A percentile compares a stretch with the other conserved stretches of the same genome.
phyloP scores from a whole-genome alignment of 2,797 vertebrate genomes.

The Hyperoplus lanceolatus region DNA sequence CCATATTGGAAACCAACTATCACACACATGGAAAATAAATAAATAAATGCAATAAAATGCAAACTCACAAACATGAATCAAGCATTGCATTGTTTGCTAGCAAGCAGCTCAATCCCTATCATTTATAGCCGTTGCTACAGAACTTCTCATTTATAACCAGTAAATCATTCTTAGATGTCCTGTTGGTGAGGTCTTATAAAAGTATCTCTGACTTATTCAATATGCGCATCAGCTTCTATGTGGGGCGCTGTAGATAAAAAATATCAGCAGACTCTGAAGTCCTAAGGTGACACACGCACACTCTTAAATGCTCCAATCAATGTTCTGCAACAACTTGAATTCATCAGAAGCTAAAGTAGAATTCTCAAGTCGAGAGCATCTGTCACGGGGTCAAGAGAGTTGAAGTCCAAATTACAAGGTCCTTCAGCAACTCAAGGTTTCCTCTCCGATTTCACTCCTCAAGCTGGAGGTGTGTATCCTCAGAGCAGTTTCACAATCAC shows the following conservation, averaged over 20 bases:
- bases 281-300: constrained; percentile 41
- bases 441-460: constrained; percentile 20
- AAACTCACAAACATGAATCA: constrained; percentile 39
- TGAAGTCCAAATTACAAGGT: constrained; percentile 34
- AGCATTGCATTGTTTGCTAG: constrained; percentile 10
- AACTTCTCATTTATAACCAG: constrained; percentile 40
- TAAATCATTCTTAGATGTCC: constrained; percentile 28
- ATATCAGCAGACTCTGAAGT: constrained; percentile 45
- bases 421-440: constrained; percentile 44
- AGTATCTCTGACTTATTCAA: constrained; percentile 53
- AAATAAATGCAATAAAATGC: constrained; percentile 5
- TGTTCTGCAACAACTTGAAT: constrained; percentile 33
- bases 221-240: constrained; percentile 45
- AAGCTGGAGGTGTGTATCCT: constrained; percentile 30
- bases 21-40: constrained; percentile 37
- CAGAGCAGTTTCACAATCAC: constrained; percentile 28
- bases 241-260: constrained; percentile 33
- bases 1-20: constrained; percentile 56
- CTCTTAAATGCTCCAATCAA: constrained; percentile 50
- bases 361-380: constrained; percentile 30
- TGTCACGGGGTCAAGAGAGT: constrained; percentile 32
- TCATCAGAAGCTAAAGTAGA: constrained; percentile 52
- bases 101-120: constrained; percentile 34
- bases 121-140: constrained; percentile 33
- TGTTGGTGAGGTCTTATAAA: constrained; percentile 40